phyloP scores from a whole-genome alignment of 2,888 invertebrate species.

The Malthinus seriepunctatus region DNA sequence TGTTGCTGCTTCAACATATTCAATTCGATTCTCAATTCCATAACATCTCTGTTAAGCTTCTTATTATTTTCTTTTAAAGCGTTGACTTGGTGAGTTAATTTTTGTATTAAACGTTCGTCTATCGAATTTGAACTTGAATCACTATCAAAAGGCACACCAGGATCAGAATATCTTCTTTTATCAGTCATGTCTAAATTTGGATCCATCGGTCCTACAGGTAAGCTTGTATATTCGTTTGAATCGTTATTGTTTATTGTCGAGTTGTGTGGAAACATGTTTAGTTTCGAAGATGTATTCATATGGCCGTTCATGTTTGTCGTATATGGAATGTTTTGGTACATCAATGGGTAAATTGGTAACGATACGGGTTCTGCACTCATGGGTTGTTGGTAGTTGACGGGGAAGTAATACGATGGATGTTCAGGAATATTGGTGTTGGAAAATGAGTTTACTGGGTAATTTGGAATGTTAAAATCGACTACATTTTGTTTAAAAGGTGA shows the following conservation, averaged over 20 bases:
- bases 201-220: conserved; percentile 72
- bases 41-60: conserved; percentile 74
- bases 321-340: conserved; percentile 51
- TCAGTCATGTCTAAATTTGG: conserved; percentile 59
- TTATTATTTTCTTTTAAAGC: conserved; percentile 72
- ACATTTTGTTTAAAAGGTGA: conserved; percentile 29
- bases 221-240: conserved; percentile 63
- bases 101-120: conserved; percentile 63
- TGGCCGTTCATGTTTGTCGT: conserved; percentile 28
- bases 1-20: conserved; percentile 50
- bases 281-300: conserved; percentile 1
- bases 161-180: conserved; percentile 68
- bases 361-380: conserved; percentile 65
- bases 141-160: conserved; percentile 60
- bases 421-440: conserved; percentile 21
- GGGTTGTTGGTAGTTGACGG: conserved; percentile 43
- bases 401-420: conserved; percentile 26
- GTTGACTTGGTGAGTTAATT: conserved; percentile 74
- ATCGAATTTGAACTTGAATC: conserved; percentile 59
- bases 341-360: conserved; percentile 64
- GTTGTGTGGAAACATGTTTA: conserved; percentile 12
- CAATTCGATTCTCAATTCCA: conserved; percentile 70
- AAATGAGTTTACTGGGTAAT: conserved; percentile 20
- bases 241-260: conserved; percentile 29
- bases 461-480: conserved; percentile 43